Evolutionary conservation across 2,797 vertebrate species (phyloP).

Genomic region (Ptychadena robeensis): DNA sequence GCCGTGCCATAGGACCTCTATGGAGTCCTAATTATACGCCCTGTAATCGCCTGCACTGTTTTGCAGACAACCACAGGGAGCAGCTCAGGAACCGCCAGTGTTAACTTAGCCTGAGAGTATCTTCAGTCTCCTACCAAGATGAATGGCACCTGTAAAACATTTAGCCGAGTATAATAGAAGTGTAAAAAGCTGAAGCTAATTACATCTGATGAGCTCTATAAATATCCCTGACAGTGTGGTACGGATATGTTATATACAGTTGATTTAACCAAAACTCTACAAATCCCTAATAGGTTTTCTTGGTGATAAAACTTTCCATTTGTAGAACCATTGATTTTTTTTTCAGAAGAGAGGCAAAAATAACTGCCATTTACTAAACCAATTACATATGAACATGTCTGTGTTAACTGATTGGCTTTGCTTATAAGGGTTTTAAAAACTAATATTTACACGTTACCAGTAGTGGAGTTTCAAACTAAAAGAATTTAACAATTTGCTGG

Average conservation of each 20-base stretch:
- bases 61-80: no score
- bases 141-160: no score
- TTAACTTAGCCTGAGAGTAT: no score
- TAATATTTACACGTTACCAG: background rate
- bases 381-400: conserved; percentile 32
- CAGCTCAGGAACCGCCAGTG: no score
- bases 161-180: no score
- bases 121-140: no score
- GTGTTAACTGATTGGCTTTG: conserved; percentile 10
- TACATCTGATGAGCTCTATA: background rate
- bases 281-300: conserved; percentile 11
- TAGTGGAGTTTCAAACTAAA: background rate
- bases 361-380: conserved; percentile 10
- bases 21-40: no score
- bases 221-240: background rate
- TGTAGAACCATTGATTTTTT: conserved; percentile 48
- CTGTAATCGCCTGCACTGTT: no score
- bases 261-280: background rate
- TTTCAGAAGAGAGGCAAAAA: conserved; percentile 32
- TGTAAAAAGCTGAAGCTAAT: no score
- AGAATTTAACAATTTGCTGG: no score
- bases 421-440: background rate
- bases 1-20: no score
- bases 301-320: conserved; percentile 33
- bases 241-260: background rate